Evolutionary conservation across 23 tunicate genomes (phyloP).

Genomic region (Trididemnum nubilum): DNA sequence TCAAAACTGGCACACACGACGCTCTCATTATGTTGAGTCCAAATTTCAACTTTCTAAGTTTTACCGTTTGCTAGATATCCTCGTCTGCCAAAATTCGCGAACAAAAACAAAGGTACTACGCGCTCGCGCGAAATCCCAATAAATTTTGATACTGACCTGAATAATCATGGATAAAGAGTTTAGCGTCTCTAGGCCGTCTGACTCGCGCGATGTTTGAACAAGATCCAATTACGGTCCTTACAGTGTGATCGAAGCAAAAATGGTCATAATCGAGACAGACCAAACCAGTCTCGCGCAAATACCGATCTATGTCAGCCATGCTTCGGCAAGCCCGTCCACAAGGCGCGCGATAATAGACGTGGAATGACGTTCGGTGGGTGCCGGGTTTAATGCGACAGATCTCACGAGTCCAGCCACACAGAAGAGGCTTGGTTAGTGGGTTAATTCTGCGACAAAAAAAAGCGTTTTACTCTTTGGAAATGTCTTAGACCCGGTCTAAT

Average conservation of each 20-base stretch:
- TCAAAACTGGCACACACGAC: no score
- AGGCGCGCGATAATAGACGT: constrained; percentile 73
- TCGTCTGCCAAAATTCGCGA: no score
- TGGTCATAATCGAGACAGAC: constrained; percentile 50
- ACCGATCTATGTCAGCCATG: constrained; percentile 69
- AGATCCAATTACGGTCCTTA: constrained; percentile 37
- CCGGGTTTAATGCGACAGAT: constrained; percentile 35
- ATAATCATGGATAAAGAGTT: constrained; percentile 59
- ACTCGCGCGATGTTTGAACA: constrained; percentile 12
- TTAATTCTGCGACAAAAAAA: constrained; percentile 34
- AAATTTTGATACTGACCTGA: constrained; percentile 52
- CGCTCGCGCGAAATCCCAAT: no score
- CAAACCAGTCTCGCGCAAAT: constrained; percentile 40
- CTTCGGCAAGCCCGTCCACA: constrained; percentile 78
- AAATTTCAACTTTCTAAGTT: no score
- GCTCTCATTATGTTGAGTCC: no score
- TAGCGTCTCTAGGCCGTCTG: constrained; percentile 49
- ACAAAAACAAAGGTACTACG: no score
- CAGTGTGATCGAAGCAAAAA: constrained; percentile 76
- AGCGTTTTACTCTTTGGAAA: no score
- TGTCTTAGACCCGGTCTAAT: no score
- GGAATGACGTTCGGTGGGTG: constrained; percentile 34
- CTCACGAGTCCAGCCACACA: constrained; percentile 76
- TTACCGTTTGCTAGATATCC: no score
- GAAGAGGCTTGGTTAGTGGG: constrained; percentile 66